These are phyloP conservation scores for Kuschelorhynchus macadamiae DNA, from an alignment of 2,888 invertebrate species.

Conservation along the genomic window DNA sequence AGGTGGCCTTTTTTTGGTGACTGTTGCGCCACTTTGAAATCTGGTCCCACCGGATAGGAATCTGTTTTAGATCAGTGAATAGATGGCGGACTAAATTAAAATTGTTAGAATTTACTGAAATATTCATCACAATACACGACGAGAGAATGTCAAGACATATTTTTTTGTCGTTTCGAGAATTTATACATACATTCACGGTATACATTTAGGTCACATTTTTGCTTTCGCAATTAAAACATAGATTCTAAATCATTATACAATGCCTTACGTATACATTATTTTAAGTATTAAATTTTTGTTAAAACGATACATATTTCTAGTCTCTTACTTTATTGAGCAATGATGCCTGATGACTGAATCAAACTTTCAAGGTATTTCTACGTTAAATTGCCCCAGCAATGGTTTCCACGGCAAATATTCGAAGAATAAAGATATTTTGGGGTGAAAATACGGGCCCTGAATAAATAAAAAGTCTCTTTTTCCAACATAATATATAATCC, in stretches of 20 bases:
- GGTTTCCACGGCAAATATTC: too few relatives aligned
- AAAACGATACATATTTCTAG: too few relatives aligned
- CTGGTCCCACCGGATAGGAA: conserved; percentile 48
- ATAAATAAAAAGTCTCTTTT: too few relatives aligned
- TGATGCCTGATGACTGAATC: too few relatives aligned
- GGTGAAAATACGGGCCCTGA: too few relatives aligned
- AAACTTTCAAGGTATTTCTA: too few relatives aligned
- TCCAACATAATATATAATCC: too few relatives aligned
- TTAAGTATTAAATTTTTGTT: too few relatives aligned
- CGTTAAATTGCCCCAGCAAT: too few relatives aligned
- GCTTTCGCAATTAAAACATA: background rate
- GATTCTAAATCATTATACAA: background rate
- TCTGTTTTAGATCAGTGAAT: conserved; percentile 42
- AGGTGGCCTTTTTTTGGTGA: conserved; percentile 48
- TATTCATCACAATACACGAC: conserved; percentile 47
- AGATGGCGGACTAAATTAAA: conserved; percentile 49
- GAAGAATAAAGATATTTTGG: too few relatives aligned
- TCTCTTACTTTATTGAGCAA: too few relatives aligned
- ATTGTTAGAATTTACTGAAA: conserved; percentile 49
- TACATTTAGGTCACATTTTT: background rate
- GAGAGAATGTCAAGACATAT: conserved; percentile 41
- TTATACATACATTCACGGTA: conserved; percentile 10
- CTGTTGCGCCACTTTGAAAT: conserved; percentile 50
- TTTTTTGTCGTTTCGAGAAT: conserved; percentile 50
- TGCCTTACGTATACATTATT: background rate